Percentiles rank a stretch among this genome's conserved stretches.
Conservation (phyloP, 2,888 invertebrate genomes). For the Ischnura elegans region DNA sequence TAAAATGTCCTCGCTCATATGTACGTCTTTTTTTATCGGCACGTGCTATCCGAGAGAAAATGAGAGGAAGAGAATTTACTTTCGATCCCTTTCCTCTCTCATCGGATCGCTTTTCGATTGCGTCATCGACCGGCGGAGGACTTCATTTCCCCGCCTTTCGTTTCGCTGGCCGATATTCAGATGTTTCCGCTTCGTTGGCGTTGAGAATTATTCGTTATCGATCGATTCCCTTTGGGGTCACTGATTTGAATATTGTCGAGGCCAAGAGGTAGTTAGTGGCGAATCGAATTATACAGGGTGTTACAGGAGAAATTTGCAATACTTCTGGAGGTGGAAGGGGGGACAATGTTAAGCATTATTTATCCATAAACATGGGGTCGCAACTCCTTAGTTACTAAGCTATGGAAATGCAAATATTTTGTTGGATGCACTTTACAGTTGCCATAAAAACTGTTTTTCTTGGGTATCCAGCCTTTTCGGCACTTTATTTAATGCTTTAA, state of each 20-base stretch:
- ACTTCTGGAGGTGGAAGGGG: too few relatives aligned
- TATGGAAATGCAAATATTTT: too few relatives aligned
- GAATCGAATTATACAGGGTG: too few relatives aligned
- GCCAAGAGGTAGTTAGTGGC: not conserved
- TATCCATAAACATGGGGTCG: too few relatives aligned
- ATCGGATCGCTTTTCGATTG: not conserved
- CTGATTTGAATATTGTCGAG: not conserved
- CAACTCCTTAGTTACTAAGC: too few relatives aligned
- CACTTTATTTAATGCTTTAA: too few relatives aligned
- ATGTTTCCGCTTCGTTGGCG: not conserved
- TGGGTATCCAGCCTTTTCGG: too few relatives aligned
- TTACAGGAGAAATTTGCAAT: too few relatives aligned
- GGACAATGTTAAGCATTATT: too few relatives aligned
- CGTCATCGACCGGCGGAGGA: not conserved
- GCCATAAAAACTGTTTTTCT: too few relatives aligned
- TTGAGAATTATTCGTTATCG: not conserved
- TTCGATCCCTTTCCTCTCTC: not conserved
- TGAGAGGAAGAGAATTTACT: not conserved
- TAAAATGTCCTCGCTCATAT: not conserved
- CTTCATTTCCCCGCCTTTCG: not conserved
- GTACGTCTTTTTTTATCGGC: not conserved
- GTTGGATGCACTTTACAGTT: too few relatives aligned
- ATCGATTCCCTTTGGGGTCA: conserved; percentile 1
- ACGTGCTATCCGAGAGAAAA: not conserved
- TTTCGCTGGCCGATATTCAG: not conserved